Percentiles rank a stretch among this genome's conserved stretches.
These are phyloP conservation scores for Probosciger aterrimus DNA, from an alignment of 2,113 vertebrate genomes.

Conservation along the genomic window DNA sequence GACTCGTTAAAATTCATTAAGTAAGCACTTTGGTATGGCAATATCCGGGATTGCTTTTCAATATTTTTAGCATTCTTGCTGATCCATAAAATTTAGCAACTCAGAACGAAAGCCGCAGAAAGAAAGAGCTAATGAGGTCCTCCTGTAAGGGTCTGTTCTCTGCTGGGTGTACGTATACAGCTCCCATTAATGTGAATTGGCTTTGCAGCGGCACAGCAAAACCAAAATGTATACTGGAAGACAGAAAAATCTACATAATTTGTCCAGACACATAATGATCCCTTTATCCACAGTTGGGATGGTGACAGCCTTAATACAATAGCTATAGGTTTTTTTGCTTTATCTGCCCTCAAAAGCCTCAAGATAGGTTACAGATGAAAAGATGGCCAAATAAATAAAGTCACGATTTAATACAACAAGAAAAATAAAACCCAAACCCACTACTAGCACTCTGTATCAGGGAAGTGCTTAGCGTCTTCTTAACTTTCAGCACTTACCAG, in stretches of 20 bases:
- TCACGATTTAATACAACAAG: not conserved
- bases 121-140: not conserved
- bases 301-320: not conserved
- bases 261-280: not conserved
- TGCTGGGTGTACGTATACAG: not conserved
- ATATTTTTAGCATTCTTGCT: not conserved
- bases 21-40: not conserved
- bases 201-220: not conserved
- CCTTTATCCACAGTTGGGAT: not conserved
- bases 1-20: not conserved
- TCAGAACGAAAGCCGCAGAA: not conserved
- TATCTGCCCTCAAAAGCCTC: not conserved
- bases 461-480: not conserved
- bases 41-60: not conserved
- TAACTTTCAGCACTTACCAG: not conserved
- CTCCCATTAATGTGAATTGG: not conserved
- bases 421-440: not conserved
- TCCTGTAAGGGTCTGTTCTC: not conserved
- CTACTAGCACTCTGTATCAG: not conserved
- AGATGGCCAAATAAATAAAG: conserved; percentile 3
- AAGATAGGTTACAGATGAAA: not conserved
- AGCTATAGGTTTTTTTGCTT: not conserved
- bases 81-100: not conserved
- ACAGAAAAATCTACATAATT: conserved; percentile 9
- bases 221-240: not conserved